Evolutionary conservation across 1,140 invertebrate species (phyloP).

Genomic region (Monomorium pharaonis): DNA sequence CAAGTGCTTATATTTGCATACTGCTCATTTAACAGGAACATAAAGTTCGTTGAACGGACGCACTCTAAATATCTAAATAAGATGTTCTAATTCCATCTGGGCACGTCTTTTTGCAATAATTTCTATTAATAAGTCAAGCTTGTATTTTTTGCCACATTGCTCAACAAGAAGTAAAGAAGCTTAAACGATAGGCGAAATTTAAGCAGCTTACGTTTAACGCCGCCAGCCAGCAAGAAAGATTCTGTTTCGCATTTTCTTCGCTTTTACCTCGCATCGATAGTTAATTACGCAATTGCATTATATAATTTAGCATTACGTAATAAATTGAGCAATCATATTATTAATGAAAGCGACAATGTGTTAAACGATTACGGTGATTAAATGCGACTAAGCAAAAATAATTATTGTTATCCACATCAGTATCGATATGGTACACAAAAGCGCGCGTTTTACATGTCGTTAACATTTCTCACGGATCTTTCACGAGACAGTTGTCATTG

Average conservation of each 20-base stretch:
- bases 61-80: not conserved
- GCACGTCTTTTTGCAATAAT: not conserved
- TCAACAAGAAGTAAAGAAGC: slow-evolving; percentile 2
- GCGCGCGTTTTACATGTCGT: not conserved
- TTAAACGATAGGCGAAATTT: slow-evolving; percentile 28
- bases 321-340: not conserved
- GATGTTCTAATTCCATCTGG: not conserved
- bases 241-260: not conserved
- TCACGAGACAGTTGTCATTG: slow-evolving; percentile 26
- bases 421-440: not conserved
- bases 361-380: no score
- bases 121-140: slow-evolving; percentile 1
- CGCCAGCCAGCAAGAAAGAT: not conserved
- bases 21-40: slow-evolving; percentile 18
- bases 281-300: not conserved
- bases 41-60: not conserved
- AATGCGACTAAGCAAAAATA: not conserved
- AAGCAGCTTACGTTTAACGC: slow-evolving; percentile 22
- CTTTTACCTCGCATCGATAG: not conserved
- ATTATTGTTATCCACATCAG: no score
- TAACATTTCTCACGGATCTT: slow-evolving; percentile 1
- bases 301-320: no score
- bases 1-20: slow-evolving; percentile 26
- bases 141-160: not conserved
- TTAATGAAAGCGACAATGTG: not conserved